Evolutionary conservation across 2,888 invertebrate species (phyloP).

Genomic region (Oscheius sp.): DNA sequence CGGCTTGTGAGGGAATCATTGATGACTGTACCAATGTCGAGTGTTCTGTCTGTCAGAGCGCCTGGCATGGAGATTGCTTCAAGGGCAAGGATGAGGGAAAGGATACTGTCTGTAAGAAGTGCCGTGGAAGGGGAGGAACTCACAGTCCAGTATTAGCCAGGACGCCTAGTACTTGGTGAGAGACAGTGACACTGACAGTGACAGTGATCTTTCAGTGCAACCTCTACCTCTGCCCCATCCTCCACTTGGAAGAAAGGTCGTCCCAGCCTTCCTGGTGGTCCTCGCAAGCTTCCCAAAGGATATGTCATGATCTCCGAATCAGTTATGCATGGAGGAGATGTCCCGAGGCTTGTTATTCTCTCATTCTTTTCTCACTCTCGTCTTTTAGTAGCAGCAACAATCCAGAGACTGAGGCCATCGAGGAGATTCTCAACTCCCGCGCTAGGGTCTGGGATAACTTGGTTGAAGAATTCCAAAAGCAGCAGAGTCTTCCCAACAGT

Average conservation of each 20-base stretch:
- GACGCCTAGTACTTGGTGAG: not conserved
- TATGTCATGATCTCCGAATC: not conserved
- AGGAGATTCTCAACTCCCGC: slow-evolving; percentile 12
- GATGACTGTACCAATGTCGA: slow-evolving; percentile 53
- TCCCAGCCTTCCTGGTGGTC: not conserved
- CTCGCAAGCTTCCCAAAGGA: slow-evolving; percentile 1
- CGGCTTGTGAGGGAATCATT: slow-evolving; percentile 41
- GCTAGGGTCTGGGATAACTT: slow-evolving; percentile 23
- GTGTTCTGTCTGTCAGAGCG: slow-evolving; percentile 46
- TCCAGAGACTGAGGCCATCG: slow-evolving; percentile 2
- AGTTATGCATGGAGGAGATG: slow-evolving; percentile 1
- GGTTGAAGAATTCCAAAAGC: slow-evolving; percentile 18
- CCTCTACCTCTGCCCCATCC: too few species aligned
- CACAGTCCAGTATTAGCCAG: not conserved
- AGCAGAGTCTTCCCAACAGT: not conserved
- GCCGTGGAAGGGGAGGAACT: not conserved
- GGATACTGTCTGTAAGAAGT: not conserved
- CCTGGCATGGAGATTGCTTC: slow-evolving; percentile 55
- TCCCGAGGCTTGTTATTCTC: slow-evolving; percentile 2
- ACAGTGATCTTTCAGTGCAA: not conserved
- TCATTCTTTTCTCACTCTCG: not conserved
- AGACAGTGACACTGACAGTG: not conserved
- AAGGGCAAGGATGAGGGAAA: slow-evolving; percentile 3
- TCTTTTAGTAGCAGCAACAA: not conserved
- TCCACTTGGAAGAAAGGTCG: slow-evolving; percentile 1